Base-by-base conservation (phyloP, 2,888 invertebrate species). In the Torymus tubicola region DNA sequence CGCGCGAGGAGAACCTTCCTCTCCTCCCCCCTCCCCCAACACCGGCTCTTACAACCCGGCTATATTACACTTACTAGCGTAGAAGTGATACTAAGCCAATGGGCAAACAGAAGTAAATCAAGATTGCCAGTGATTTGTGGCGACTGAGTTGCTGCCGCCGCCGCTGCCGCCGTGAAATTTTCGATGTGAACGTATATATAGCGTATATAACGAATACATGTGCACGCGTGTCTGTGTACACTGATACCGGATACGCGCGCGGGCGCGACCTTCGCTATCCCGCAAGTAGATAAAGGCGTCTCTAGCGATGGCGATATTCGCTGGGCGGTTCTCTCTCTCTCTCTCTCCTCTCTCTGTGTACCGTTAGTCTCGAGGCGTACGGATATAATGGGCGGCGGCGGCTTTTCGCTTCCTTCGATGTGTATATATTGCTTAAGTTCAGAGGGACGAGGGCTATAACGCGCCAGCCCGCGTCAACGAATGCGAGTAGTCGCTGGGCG, bases 81-180 rank as follows among this genome's bases (percentile, higher is more conserved):
- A 86, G 85, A 89, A 89, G 88, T 88, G 88, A 88, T 89, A 88
- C 88, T 87, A 86, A 90, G 89, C 89, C 89, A 89, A 90, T 89
- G 88, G 87, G 89, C 89, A 90, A 90, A 90, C 88, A 89, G 87
- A 87, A 89, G 90, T 90, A 90, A 90, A 90, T 90, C 90, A 89
- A 90, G 90, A 90, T 90, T 90, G 89, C 86, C 85, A 85, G 88
- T 90, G 89, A 90, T 90, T 90, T 90, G 89, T 89, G 86, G 89
- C 84, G 86, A 85, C 85, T 83, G 85, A 87, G 85, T 86, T 84
- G 81, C 84, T 31, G 31, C 31, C n/a, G 18, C 57, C 2, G 2
- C 31, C n/a, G 18, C 57, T 0, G 2, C 67, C 67, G 13, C 52
- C 16, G 16, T 58, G 58, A 58, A 70, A 70, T 70, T 70, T 70